phyloP scores from a whole-genome alignment of 2,797 vertebrate species.

The Kryptolebias ocellatus region DNA sequence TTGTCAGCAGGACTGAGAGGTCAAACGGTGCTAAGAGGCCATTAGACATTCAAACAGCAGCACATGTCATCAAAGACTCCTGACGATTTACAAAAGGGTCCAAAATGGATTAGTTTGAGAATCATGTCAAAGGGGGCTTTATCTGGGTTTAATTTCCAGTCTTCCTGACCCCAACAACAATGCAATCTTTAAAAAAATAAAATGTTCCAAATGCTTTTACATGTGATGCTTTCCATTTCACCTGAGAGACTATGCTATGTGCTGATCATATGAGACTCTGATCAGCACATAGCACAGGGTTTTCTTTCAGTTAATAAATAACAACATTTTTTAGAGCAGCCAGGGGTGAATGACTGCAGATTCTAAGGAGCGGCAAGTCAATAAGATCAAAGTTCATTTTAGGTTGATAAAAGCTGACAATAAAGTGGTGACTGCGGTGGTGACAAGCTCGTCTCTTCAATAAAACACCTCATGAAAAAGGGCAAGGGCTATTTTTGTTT shows the following conservation, averaged over 20 bases:
- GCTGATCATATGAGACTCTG: slow-evolving; percentile 1
- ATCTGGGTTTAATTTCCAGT: background rate
- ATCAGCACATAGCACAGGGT: slow-evolving; percentile 26
- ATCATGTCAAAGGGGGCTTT: slow-evolving; percentile 36
- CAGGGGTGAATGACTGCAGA: slow-evolving; percentile 37
- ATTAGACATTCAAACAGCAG: slow-evolving; percentile 18
- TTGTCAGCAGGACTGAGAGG: slow-evolving; percentile 49
- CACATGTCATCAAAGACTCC: slow-evolving; percentile 18
- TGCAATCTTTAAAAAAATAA: too few relatives aligned
- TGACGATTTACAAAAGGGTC: slow-evolving; percentile 50
- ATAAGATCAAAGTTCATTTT: slow-evolving; percentile 70
- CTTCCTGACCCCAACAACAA: slow-evolving; percentile 19
- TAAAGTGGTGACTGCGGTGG: slow-evolving; percentile 68
- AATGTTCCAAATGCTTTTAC: too few relatives aligned
- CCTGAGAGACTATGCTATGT: too few relatives aligned
- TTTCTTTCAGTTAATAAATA: slow-evolving; percentile 29
- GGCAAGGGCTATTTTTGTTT: slow-evolving; percentile 15
- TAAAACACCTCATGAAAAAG: slow-evolving; percentile 63
- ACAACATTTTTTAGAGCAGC: slow-evolving; percentile 43
- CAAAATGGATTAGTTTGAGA: slow-evolving; percentile 42
- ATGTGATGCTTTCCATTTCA: too few relatives aligned
- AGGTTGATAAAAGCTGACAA: slow-evolving; percentile 71
- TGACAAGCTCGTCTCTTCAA: slow-evolving; percentile 69
- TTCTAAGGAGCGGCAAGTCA: slow-evolving; percentile 57
- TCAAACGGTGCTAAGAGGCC: slow-evolving; percentile 51